Base-by-base conservation (phyloP, 2,113 vertebrate species). In the Thymallus thymallus region DNA sequence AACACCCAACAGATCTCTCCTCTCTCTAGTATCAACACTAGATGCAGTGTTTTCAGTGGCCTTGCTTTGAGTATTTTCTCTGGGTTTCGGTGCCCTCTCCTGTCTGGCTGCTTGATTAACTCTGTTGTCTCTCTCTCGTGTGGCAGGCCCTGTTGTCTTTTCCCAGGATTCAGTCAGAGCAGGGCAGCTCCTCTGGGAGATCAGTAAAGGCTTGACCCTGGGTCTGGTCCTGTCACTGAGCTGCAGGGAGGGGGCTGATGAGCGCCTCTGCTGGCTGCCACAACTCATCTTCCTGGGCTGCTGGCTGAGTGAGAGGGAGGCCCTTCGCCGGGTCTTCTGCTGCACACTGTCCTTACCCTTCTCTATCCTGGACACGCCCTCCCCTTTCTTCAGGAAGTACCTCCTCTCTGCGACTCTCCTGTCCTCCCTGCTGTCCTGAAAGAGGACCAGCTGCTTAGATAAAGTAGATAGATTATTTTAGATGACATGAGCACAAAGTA, bases 351-450 rank as follows among this genome's bases (percentile, higher is more conserved):
- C 58, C 70, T 76, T 85, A 9, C 23, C 82, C 80, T 85, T 91
- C 75, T 85, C 83, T 35, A 83, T 69, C 65, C 81, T 85, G 72
- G 32, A 46, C 24, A 65, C 76, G 14, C 73, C 69, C 14, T 91
- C 76, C 14, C 72, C 76, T 76, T 51, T 6, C 80, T 79, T 86
- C 48, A 89, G 82, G 65, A 91, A 91, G 79, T 72, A 41, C 12
- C 74, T 86, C 23, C 0, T 62, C 76, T 78, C 18, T 69, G 23
- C 68, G 48, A 5, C 10, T 58, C 29, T 60, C 48, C 56, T 68
- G 55, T 0, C 41, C 20, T 72, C 64, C 13, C 18, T 56, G 66
- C 51, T 68, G 35, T 71, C 78, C 80, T 88, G 64, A 63, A 51
- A 51, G 14, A 5, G 12, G 3, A 16, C 48, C 3, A 51, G 48